Evolutionary conservation across 2,113 vertebrate species (phyloP).

Genomic region (Rhodinocichla rosea): DNA sequence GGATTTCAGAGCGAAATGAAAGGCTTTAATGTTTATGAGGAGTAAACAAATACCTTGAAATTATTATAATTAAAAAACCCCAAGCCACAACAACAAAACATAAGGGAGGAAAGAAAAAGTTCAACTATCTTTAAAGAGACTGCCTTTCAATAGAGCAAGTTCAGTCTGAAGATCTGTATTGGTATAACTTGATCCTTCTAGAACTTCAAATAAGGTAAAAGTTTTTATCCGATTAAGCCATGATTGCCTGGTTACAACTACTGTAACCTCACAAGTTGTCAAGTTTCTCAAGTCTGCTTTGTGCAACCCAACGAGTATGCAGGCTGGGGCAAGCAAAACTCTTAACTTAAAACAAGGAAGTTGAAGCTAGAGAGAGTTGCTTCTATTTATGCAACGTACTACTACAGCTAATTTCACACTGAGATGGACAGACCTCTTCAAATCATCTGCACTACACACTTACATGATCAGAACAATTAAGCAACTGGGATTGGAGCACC

Average conservation of each 20-base stretch:
- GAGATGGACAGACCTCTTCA: background rate
- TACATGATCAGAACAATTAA: background rate
- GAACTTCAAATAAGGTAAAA: background rate
- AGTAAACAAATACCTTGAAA: background rate
- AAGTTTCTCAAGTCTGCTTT: background rate
- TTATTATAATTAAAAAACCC: background rate
- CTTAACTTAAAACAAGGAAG: background rate
- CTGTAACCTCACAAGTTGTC: background rate
- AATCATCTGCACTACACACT: fast-evolving
- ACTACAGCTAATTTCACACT: background rate
- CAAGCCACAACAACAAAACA: background rate
- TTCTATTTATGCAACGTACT: background rate
- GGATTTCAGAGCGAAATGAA: background rate
- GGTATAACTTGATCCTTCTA: background rate
- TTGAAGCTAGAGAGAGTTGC: background rate
- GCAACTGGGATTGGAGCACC: background rate
- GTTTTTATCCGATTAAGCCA: background rate
- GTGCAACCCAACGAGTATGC: background rate
- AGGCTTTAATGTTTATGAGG: background rate
- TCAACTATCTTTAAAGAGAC: background rate
- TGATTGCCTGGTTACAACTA: background rate
- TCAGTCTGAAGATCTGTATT: background rate
- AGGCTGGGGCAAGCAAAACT: background rate
- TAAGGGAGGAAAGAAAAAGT: background rate
- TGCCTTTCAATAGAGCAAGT: background rate